These are phyloP conservation scores for Drosophila meridionalis DNA, from an alignment of 2,888 invertebrate genomes.

Conservation along the genomic window DNA sequence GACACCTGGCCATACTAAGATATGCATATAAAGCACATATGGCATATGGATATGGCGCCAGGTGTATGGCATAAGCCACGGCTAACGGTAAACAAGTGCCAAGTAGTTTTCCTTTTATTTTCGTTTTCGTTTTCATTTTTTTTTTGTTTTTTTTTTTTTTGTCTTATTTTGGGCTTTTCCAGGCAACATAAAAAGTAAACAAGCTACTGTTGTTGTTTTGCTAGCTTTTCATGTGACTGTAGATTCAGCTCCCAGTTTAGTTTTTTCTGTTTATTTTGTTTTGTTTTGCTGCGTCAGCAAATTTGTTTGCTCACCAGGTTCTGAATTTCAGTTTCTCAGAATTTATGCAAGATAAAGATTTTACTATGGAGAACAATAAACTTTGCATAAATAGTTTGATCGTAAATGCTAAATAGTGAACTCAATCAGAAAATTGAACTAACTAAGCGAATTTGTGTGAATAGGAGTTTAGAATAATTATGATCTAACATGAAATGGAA, in stretches of 20 bases:
- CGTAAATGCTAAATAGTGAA: background rate
- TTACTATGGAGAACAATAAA: background rate
- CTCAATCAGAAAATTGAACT: background rate
- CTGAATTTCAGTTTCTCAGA: background rate
- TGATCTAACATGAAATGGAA: background rate
- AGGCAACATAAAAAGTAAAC: slow-evolving; percentile 22
- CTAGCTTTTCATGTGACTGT: slow-evolving; percentile 21
- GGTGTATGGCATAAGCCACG: slow-evolving; percentile 33
- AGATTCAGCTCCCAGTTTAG: slow-evolving; percentile 15
- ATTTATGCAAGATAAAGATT: background rate
- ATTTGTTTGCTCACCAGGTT: slow-evolving; percentile 6
- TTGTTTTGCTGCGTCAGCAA: slow-evolving; percentile 5
- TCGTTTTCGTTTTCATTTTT: background rate
- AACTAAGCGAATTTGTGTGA: background rate
- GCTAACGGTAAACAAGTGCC: slow-evolving; percentile 37
- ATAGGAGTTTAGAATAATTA: background rate
- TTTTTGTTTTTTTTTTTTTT: background rate
- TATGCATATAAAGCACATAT: slow-evolving; percentile 53
- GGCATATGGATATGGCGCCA: slow-evolving; percentile 45
- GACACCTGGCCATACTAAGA: slow-evolving; percentile 34
- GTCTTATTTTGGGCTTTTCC: background rate
- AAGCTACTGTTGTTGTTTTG: slow-evolving; percentile 22
- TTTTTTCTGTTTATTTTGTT: background rate
- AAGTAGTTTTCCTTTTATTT: slow-evolving; percentile 29
- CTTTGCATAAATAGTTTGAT: background rate